These are phyloP conservation scores for Haemorhous mexicanus DNA, from an alignment of 2,113 vertebrate species.

Conservation along the genomic window DNA sequence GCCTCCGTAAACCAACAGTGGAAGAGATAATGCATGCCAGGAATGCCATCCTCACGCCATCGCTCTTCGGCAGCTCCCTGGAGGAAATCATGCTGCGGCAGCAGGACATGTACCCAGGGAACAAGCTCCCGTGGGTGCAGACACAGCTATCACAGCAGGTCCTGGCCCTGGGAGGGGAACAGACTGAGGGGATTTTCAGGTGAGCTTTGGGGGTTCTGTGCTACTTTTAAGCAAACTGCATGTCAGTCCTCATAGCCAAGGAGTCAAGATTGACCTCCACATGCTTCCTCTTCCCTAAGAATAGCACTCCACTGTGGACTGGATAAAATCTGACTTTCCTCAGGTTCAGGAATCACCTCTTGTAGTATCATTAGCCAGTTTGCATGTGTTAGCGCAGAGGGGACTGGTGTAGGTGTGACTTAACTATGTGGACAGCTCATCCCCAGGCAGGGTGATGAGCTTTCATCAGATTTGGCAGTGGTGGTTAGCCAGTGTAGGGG, in stretches of 20 bases:
- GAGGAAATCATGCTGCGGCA: constrained; percentile 90
- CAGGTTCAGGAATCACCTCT: neutral
- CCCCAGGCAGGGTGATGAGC: neutral
- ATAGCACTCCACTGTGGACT: neutral
- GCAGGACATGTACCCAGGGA: constrained; percentile 80
- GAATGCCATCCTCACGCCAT: constrained; percentile 84
- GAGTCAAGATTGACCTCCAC: neutral
- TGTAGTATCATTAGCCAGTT: neutral
- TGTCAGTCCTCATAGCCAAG: neutral
- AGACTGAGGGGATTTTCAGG: constrained; percentile 92
- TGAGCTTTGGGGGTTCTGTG: constrained; percentile 34
- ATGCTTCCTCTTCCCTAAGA: neutral
- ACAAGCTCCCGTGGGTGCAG: constrained; percentile 89
- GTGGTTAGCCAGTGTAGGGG: neutral
- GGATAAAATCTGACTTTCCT: neutral
- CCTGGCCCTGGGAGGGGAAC: constrained; percentile 83
- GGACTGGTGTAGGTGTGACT: neutral
- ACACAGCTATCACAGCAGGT: constrained; percentile 89
- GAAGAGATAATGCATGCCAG: constrained; percentile 86
- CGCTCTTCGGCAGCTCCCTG: constrained; percentile 86
- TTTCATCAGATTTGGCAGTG: neutral
- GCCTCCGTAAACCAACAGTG: constrained; percentile 85
- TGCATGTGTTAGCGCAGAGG: neutral
- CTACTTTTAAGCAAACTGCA: neutral
- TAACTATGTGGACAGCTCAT: neutral